Conservation (phyloP, 2,113 vertebrate genomes). For the Anguilla rostrata region DNA sequence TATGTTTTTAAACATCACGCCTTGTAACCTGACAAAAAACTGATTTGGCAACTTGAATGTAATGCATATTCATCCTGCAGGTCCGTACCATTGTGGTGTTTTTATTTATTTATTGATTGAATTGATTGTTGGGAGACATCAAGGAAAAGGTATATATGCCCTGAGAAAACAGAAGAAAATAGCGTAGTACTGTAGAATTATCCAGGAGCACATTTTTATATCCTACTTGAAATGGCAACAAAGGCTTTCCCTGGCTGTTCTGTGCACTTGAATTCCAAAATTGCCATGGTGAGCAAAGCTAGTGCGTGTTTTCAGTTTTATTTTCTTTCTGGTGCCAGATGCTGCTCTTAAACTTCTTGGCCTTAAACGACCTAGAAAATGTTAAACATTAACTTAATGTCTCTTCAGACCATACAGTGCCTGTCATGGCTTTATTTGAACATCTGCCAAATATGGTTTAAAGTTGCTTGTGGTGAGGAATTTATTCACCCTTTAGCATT, state of each 20-base stretch:
- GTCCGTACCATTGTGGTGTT: neutral
- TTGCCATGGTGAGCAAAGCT: neutral
- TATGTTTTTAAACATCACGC: neutral
- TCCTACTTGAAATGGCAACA: neutral
- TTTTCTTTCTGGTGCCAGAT: neutral
- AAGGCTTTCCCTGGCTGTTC: neutral
- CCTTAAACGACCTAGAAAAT: neutral
- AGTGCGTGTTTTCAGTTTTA: neutral
- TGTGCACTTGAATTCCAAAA: neutral
- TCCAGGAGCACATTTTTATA: neutral
- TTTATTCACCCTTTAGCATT: neutral
- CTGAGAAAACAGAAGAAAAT: neutral
- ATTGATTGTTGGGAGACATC: neutral
- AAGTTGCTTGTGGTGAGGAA: neutral
- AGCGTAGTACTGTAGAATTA: neutral
- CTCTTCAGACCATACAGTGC: neutral
- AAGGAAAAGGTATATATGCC: neutral
- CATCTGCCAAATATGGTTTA: neutral
- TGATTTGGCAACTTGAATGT: neutral
- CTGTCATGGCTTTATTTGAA: neutral
- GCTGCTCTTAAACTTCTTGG: neutral
- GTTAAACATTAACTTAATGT: neutral
- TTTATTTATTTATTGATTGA: neutral
- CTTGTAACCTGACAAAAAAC: neutral
- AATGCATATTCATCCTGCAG: neutral